These are phyloP conservation scores for Drosophila nr. perissopoda DNA, from an alignment of 2,888 invertebrate genomes.

Conservation along the genomic window DNA sequence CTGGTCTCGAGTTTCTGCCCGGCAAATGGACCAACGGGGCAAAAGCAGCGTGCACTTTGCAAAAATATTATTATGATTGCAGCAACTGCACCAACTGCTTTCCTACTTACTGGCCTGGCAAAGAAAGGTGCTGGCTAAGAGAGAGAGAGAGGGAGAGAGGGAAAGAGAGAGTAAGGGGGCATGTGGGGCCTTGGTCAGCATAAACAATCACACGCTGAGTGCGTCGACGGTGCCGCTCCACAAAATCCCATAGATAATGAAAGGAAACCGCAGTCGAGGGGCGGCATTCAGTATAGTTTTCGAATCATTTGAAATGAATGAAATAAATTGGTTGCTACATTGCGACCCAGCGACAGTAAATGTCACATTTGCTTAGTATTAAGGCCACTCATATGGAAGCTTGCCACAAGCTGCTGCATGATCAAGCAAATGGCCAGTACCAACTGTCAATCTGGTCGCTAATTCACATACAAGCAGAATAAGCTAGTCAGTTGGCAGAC, in stretches of 20 bases:
- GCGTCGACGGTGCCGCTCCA: conserved; percentile 57
- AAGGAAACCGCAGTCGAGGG: conserved; percentile 47
- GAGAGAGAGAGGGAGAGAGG: neutral
- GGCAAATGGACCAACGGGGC: conserved; percentile 25
- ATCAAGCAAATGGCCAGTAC: conserved; percentile 21
- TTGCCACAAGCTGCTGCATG: conserved; percentile 25
- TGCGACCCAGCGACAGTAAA: conserved; percentile 37
- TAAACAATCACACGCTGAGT: conserved; percentile 71
- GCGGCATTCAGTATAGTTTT: conserved; percentile 35
- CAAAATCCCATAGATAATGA: conserved; percentile 65
- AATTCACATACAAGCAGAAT: neutral
- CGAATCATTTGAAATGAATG: conserved; percentile 65
- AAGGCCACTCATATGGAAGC: conserved; percentile 20
- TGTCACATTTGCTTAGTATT: conserved; percentile 44
- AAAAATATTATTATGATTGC: conserved; percentile 71
- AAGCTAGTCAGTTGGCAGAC: conserved; percentile 8
- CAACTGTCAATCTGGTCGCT: conserved; percentile 6
- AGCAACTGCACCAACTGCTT: conserved; percentile 45
- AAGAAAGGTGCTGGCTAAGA: neutral
- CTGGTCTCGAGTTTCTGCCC: neutral
- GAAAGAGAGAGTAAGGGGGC: neutral
- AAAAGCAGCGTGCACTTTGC: conserved; percentile 41
- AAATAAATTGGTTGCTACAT: conserved; percentile 58
- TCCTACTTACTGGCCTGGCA: conserved; percentile 11
- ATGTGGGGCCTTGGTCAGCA: conserved; percentile 43